Conservation (phyloP, 2,113 vertebrate genomes). For the Cisticola juncidis region DNA sequence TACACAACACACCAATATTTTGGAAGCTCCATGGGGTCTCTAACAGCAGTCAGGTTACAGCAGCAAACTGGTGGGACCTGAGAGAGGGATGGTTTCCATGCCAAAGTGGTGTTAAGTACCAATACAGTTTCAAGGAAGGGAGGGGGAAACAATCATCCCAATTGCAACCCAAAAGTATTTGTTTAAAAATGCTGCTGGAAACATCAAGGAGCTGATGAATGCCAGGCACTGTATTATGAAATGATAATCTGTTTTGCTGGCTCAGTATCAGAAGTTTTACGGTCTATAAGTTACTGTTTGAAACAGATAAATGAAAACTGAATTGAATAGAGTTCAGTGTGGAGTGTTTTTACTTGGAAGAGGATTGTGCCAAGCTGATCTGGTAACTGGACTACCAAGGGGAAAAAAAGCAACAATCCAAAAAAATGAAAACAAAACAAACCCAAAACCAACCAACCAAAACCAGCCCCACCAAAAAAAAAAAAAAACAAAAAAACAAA, state of each 20-base stretch:
- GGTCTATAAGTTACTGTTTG: neutral
- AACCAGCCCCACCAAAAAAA: neutral
- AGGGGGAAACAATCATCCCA: accelerated
- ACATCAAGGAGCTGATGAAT: neutral
- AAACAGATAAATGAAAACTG: neutral
- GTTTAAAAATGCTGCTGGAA: neutral
- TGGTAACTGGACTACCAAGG: neutral
- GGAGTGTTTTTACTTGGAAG: neutral
- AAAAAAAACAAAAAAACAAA: neutral
- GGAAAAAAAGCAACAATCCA: accelerated
- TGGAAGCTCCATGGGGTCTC: neutral
- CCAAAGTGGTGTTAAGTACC: neutral
- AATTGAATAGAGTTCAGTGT: neutral
- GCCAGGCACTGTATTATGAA: neutral
- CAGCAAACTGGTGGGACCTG: neutral
- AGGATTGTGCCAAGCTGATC: neutral
- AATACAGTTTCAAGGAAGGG: neutral
- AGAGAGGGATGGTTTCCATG: neutral
- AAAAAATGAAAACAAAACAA: neutral
- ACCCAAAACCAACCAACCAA: neutral
- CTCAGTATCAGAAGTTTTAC: neutral
- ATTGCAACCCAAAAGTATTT: accelerated
- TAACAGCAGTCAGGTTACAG: neutral
- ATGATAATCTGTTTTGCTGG: neutral
- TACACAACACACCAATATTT: neutral